Evolutionary conservation across 2,113 vertebrate genomes (phyloP).

Genomic region (Dolichallabes microphthalmus): DNA sequence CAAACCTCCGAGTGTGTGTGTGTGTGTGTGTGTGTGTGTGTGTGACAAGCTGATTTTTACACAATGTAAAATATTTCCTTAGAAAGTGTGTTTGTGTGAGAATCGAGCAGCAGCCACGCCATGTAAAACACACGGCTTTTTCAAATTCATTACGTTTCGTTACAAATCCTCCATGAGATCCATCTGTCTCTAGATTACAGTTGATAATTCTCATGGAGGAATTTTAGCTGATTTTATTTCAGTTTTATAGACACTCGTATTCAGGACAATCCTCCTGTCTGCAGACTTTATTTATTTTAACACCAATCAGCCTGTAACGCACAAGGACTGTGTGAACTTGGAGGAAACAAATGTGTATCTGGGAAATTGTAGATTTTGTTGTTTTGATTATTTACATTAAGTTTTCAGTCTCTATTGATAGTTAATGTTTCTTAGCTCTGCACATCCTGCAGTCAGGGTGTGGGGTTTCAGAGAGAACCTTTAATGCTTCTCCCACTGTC

Average conservation of each 20-base stretch:
- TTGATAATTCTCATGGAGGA: neutral
- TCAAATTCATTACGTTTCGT: no score
- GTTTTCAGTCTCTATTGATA: neutral
- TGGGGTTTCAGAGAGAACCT: neutral
- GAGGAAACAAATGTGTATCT: neutral
- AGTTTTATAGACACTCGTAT: neutral
- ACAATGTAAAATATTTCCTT: constrained; percentile 6
- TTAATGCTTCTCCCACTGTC: neutral
- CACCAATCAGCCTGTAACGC: no score
- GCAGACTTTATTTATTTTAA: no score
- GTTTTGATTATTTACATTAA: neutral
- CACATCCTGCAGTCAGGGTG: neutral
- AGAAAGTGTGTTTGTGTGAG: neutral
- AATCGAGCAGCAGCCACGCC: neutral
- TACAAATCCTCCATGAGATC: no score
- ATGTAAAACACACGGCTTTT: neutral
- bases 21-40: neutral
- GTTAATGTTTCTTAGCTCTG: neutral
- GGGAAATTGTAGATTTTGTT: neutral
- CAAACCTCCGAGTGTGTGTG: neutral
- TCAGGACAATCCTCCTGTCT: neutral
- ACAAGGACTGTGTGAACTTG: no score
- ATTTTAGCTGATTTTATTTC: neutral
- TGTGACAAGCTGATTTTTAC: neutral
- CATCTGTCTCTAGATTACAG: no score